Conservation (phyloP, 2,113 vertebrate species). For the Odocoileus virginianus region DNA sequence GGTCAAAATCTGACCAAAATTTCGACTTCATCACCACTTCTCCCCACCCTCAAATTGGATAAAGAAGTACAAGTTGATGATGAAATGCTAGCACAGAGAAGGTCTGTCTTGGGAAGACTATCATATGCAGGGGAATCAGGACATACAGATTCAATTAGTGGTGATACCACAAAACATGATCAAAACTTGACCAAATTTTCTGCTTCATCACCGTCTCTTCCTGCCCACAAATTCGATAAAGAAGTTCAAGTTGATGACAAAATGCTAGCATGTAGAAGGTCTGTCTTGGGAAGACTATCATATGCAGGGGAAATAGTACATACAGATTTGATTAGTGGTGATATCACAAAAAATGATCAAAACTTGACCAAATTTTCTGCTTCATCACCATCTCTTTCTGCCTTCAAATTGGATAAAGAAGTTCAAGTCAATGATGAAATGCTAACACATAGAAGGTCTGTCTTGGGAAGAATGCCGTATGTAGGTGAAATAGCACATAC, state of each 20-base stretch:
- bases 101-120: neutral
- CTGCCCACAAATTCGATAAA: neutral
- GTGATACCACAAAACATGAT: neutral
- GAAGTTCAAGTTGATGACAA: neutral
- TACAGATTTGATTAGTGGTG: neutral
- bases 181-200: neutral
- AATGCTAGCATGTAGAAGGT: neutral
- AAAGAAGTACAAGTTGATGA: neutral
- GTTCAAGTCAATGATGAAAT: neutral
- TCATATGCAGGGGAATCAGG: neutral
- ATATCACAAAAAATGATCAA: neutral
- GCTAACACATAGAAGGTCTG: neutral
- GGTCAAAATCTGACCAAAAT: neutral
- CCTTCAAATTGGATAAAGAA: neutral
- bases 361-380: neutral
- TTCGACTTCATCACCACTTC: neutral
- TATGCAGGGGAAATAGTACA: neutral
- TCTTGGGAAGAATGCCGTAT: neutral
- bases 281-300: neutral
- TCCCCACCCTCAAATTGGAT: neutral
- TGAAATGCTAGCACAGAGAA: neutral
- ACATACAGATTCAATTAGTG: neutral
- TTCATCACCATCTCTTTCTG: fast-evolving
- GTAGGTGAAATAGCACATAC: neutral
- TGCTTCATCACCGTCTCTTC: neutral